A percentile compares a stretch with the other conserved stretches of the same genome.
Conservation (phyloP, 2,888 invertebrate species). For the Meloe dianella region DNA sequence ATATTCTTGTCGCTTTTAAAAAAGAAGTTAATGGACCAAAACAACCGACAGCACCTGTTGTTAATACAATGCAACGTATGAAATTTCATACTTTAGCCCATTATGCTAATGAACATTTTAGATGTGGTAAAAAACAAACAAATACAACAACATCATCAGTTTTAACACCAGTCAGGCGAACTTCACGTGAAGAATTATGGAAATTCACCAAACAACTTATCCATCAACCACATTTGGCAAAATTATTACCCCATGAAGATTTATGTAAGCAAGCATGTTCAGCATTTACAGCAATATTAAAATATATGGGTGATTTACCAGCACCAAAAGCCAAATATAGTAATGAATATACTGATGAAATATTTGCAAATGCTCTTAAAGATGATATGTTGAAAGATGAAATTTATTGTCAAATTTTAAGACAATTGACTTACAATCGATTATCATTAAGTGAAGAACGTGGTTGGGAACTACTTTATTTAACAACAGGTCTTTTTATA, state of each 20-base stretch:
- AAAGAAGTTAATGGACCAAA: constrained; percentile 62
- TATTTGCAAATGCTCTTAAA: constrained; percentile 79
- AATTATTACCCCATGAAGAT: constrained; percentile 73
- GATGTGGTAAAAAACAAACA: constrained; percentile 60
- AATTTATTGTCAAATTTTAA: constrained; percentile 92
- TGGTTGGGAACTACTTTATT: constrained; percentile 95
- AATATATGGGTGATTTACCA: constrained; percentile 94
- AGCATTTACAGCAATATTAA: constrained; percentile 77
- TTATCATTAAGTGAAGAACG: constrained; percentile 85
- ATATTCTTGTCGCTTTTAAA: constrained; percentile 71
- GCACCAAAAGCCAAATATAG: constrained; percentile 75
- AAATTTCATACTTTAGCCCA: constrained; percentile 83
- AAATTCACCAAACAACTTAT: constrained; percentile 81
- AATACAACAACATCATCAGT: constrained; percentile 70
- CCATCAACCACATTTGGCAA: constrained; percentile 80
- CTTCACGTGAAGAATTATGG: constrained; percentile 79
- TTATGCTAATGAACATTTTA: constrained; percentile 84
- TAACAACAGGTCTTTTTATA: constrained; percentile 84
- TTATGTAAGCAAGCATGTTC: constrained; percentile 75
- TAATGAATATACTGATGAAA: constrained; percentile 87
- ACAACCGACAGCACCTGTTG: constrained; percentile 55
- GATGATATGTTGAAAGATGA: constrained; percentile 85
- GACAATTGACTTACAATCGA: constrained; percentile 89
- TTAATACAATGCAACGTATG: constrained; percentile 67
- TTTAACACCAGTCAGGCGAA: constrained; percentile 69